A percentile compares a stretch with the other conserved stretches of the same genome.
Conservation (phyloP, 2,888 invertebrate genomes). For the Linnaemya vulpina region DNA sequence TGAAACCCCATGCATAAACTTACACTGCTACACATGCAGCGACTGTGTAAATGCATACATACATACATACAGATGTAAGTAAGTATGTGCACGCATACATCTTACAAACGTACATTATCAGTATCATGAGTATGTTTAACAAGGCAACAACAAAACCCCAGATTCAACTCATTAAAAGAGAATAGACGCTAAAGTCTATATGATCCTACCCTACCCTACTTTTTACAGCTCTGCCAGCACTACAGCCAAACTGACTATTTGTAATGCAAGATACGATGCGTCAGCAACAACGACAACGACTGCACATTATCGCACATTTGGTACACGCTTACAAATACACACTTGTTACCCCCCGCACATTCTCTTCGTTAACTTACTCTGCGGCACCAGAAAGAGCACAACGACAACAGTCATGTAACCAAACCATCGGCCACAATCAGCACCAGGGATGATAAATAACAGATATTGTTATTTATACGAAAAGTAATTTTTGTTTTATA, state of each 20-base stretch:
- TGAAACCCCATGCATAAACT: slow-evolving; percentile 21
- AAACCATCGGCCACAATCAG: slow-evolving; percentile 33
- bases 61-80: neutral
- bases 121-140: slow-evolving; percentile 1
- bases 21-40: too few relatives aligned
- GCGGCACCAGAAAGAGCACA: slow-evolving; percentile 8
- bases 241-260: slow-evolving; percentile 34
- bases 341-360: slow-evolving; percentile 4
- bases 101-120: neutral
- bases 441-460: slow-evolving; percentile 21
- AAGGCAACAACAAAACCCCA: slow-evolving; percentile 28
- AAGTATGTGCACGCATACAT: too few relatives aligned
- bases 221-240: slow-evolving; percentile 54
- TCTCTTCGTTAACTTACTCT: slow-evolving; percentile 20
- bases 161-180: slow-evolving; percentile 24
- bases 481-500: too few relatives aligned
- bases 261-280: slow-evolving; percentile 29
- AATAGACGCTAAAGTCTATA: slow-evolving; percentile 38
- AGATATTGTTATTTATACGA: neutral
- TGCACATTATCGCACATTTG: slow-evolving; percentile 52
- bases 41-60: too few relatives aligned
- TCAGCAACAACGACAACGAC: neutral
- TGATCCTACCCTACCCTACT: slow-evolving; percentile 70
- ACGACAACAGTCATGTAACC: neutral
- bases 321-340: slow-evolving; percentile 37